phyloP scores from a whole-genome alignment of 2,113 vertebrate species.

The Picathartes gymnocephalus region DNA sequence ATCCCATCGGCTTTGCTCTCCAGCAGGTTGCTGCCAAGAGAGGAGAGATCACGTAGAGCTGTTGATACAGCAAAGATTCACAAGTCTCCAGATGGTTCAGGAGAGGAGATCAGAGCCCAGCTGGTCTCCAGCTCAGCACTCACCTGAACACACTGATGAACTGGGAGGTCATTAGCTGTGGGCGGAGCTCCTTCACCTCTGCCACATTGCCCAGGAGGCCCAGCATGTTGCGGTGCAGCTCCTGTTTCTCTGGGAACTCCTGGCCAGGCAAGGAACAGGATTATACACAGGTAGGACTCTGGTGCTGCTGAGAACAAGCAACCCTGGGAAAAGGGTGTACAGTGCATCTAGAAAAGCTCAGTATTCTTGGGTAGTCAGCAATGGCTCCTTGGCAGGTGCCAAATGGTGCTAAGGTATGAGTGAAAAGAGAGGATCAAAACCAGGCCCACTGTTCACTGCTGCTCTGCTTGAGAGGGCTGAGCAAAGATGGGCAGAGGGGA shows the following conservation, averaged over 20 bases:
- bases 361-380: background rate
- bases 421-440: background rate
- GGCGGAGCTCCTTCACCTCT: slow-evolving; percentile 89
- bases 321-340: background rate
- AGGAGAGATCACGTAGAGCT: background rate
- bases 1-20: slow-evolving; percentile 97
- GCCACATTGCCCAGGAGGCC: slow-evolving; percentile 95
- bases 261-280: slow-evolving; percentile 35
- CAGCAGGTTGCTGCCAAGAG: slow-evolving; percentile 82
- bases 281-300: background rate
- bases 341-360: background rate
- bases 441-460: background rate
- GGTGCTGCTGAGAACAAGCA: background rate
- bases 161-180: slow-evolving; percentile 92
- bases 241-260: slow-evolving; percentile 98
- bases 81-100: background rate
- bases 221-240: slow-evolving; percentile 96
- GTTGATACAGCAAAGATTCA: background rate
- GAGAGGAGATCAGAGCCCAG: background rate
- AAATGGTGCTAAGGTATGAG: background rate
- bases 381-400: background rate
- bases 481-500: background rate
- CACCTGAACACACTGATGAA: slow-evolving; percentile 97
- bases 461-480: background rate
- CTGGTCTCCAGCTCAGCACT: background rate